Base-by-base conservation (phyloP, 1,140 invertebrate genomes). In the Macrosteles quadrilineatus region DNA sequence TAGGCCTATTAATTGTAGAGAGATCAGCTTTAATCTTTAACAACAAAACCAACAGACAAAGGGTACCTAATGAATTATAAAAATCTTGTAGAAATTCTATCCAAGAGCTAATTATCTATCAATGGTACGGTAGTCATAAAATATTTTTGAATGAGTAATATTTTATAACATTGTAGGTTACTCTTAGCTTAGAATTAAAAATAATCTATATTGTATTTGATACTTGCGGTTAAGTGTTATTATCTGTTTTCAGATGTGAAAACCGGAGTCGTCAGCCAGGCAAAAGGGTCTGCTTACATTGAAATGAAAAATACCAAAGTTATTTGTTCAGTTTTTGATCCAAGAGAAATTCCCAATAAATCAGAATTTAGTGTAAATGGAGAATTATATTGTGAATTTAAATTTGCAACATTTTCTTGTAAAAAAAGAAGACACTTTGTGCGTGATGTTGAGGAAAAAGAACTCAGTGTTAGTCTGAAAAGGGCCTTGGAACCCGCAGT, bases 221-320 rank as follows among this genome's bases (percentile, higher is more conserved):
- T 27, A 71, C 53, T 72, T 59, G 27, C 57, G n/a, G n/a, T n/a
- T n/a, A 47, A 17, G 67, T 62, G 1, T 72, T 59, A 53, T 47
- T 59, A 30, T 70, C 32, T 68, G 76, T 71, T 78, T 81, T 72
- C 73, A 96, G 93, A 88, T 86, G 81, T 94, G 31, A 89, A 89
- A 78, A 86, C 88, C 3, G 90, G 90, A 29, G 85, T 93, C 36
- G 80, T 95, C 1, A 90, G 86, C 70, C 90, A 94, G 79, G 94
- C 93, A 0, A 93, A 94, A 80, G 95, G 95, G 4, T 97, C 95
- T 1, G 90, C 94, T 0, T 97, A 96, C 73, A 86, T 97, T 59
- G 95, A 97, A 84, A 83, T 91, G 76, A 89, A 90, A 23, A 86
- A 91, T 72, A 97, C 94, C 0, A 97, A 97, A 84, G 88, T 96